phyloP scores from a whole-genome alignment of 2,113 vertebrate species.

The Alces alces region DNA sequence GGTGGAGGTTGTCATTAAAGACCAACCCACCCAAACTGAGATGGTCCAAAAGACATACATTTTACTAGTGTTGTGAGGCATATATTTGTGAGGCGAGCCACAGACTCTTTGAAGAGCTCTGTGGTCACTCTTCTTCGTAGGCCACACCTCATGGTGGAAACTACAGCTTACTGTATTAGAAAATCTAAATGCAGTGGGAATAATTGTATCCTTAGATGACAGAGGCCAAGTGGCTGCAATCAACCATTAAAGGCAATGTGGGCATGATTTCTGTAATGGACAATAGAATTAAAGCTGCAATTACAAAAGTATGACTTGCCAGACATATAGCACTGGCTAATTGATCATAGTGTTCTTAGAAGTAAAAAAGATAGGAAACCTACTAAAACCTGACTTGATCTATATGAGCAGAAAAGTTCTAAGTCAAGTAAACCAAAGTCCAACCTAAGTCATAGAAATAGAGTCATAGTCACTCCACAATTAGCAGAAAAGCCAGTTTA shows the following conservation, averaged over 20 bases:
- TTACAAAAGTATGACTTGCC: background rate
- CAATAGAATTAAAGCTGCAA: background rate
- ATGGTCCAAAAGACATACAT: background rate
- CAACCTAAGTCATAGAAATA: background rate
- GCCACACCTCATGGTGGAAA: background rate
- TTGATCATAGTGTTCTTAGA: background rate
- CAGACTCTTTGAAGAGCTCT: background rate
- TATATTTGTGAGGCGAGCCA: background rate
- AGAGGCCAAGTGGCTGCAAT: background rate
- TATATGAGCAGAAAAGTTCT: background rate
- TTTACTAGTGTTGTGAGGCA: background rate
- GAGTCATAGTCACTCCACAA: background rate
- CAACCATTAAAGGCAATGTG: background rate
- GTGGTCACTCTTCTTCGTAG: background rate
- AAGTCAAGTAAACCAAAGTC: background rate
- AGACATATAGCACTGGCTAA: background rate
- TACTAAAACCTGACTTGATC: background rate
- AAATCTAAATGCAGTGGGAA: background rate
- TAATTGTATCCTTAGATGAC: background rate
- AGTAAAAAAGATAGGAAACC: background rate
- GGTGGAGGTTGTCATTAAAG: background rate
- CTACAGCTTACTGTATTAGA: background rate
- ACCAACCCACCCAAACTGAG: background rate
- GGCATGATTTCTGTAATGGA: background rate
- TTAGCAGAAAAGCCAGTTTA: background rate